Conservation (phyloP, 2,888 invertebrate genomes). For the Matsumyia berberina region DNA sequence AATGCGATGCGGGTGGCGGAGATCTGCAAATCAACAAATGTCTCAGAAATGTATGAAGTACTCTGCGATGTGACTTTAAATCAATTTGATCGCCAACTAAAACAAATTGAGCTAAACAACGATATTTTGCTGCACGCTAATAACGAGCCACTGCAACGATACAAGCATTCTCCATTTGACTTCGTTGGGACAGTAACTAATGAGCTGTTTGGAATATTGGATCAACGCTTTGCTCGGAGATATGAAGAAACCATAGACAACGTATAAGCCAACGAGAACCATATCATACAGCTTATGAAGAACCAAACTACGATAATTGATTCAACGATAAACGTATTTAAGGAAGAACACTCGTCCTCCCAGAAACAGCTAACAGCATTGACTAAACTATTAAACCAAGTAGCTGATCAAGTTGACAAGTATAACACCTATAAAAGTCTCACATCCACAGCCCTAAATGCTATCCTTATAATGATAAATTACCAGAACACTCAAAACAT, state of each 20-base stretch:
- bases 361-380: not conserved
- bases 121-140: no score
- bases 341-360: not conserved
- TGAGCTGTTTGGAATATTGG: not conserved
- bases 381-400: not conserved
- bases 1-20: no score
- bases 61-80: no score
- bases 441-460: constrained; percentile 2
- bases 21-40: no score
- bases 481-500: constrained; percentile 26
- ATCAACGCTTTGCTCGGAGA: no score
- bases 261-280: not conserved
- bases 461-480: constrained; percentile 9
- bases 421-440: not conserved
- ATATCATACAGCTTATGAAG: not conserved
- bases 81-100: no score
- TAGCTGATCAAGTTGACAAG: not conserved
- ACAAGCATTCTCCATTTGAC: not conserved
- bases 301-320: not conserved
- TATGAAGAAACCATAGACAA: no score
- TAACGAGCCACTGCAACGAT: no score
- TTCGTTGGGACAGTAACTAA: not conserved
- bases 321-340: not conserved
- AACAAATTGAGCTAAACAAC: no score
- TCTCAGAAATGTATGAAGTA: no score